phyloP scores from a whole-genome alignment of 2,113 vertebrate genomes.

The Phodopus roborovskii region DNA sequence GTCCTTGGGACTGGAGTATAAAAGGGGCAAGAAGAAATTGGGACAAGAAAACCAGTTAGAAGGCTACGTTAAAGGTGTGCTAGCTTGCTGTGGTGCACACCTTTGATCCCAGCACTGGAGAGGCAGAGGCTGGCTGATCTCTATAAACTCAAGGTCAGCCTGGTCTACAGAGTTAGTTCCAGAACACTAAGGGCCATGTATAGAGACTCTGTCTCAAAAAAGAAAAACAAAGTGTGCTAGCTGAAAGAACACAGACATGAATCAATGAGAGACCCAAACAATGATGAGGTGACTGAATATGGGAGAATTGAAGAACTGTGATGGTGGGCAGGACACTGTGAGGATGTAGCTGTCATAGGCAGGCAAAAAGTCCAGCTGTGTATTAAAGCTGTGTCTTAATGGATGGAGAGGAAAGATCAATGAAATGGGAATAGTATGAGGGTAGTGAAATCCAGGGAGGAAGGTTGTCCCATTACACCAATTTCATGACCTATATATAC shows the following conservation, averaged over 20 bases:
- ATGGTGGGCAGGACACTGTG: neutral
- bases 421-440: neutral
- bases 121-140: neutral
- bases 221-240: neutral
- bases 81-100: neutral
- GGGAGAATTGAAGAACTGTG: neutral
- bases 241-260: constrained; percentile 6
- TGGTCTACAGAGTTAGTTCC: neutral
- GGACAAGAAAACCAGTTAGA: neutral
- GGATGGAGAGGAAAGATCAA: neutral
- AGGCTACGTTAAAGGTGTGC: neutral
- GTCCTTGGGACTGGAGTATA: neutral
- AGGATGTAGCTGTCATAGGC: neutral
- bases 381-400: neutral
- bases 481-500: neutral
- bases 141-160: neutral
- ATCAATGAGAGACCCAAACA: neutral
- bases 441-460: neutral
- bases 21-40: neutral
- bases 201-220: neutral
- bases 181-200: neutral
- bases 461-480: neutral
- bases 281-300: neutral
- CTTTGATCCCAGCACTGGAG: neutral
- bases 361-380: neutral